Conservation (phyloP, 2,888 invertebrate species). For the Luperina testacea region DNA sequence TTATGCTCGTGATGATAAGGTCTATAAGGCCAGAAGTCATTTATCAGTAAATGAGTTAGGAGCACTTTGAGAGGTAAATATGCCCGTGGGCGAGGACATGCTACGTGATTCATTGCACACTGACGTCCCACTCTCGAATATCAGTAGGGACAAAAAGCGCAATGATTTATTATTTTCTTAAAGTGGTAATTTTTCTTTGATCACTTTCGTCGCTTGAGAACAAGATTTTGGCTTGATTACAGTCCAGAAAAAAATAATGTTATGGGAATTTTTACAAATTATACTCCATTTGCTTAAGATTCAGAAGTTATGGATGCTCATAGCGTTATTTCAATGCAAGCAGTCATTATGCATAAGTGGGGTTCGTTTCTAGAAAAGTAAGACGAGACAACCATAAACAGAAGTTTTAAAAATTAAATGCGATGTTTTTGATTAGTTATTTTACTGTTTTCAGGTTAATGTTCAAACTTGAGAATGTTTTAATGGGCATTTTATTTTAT, state of each 20-base stretch:
- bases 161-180: conserved; percentile 72
- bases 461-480: conserved; percentile 64
- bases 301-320: conserved; percentile 33
- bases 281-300: conserved; percentile 50
- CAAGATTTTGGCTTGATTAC: conserved; percentile 58
- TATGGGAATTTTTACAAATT: conserved; percentile 51
- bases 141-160: conserved; percentile 69
- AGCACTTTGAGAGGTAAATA: conserved; percentile 81
- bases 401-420: conserved; percentile 65
- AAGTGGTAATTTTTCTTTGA: conserved; percentile 64
- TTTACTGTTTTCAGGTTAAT: conserved; percentile 74
- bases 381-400: conserved; percentile 62
- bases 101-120: conserved; percentile 83
- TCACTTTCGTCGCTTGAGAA: conserved; percentile 57
- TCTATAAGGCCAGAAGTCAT: conserved; percentile 66
- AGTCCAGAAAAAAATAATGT: conserved; percentile 45
- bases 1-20: conserved; percentile 71
- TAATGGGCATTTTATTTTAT: conserved; percentile 65
- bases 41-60: conserved; percentile 71
- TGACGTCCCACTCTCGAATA: conserved; percentile 78
- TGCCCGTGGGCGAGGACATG: conserved; percentile 83
- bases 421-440: conserved; percentile 67
- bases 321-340: conserved; percentile 49
- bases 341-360: conserved; percentile 65
- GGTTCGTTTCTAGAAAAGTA: conserved; percentile 67